Evolutionary conservation across 2,113 vertebrate genomes (phyloP), one percentile per base, ranked within the genome.

Genomic region (Phrynosoma blainvillii): DNA sequence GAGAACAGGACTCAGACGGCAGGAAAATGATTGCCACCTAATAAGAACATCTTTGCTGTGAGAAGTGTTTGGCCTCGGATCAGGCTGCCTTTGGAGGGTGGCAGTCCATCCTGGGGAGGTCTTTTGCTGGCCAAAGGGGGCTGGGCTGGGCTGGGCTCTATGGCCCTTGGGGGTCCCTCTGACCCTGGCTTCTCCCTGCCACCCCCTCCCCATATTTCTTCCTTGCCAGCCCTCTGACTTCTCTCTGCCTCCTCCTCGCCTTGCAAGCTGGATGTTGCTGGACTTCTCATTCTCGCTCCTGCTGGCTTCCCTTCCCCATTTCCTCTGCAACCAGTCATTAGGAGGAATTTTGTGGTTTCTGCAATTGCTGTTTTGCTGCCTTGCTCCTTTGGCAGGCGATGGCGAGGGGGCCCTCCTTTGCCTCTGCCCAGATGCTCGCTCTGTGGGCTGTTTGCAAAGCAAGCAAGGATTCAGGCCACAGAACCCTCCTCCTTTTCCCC

Each of bases 391-490:
- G 27, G 1, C 14, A 2, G 62, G 54, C 25, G 42, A 47, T 56
- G 65, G 87, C 23, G 23, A 27, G 66, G 66, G 27, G 66, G 25
- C 68, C 84, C 4, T 59, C 74, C 73, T 80, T 86, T 86, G 62
- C 62, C 59, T 84, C 21, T 70, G 91, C 92, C 7, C 52, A 2
- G 40, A 2, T 82, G 89, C 86, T 73, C 87, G 88, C 18, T 47
- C 42, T 47, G 6, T 47, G 3, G 80, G 40, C 65, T 82, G 40
- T 70, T 66, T 86, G 84, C 89, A 71, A 82, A 68, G 59, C 88
- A 87, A 84, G 54, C 89, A 70, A 70, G 83, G 59, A 71, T 84
- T 47, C 80, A 88, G 77, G 20, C 84, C 68, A 82, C 4, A 20
- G 0, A 25, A 59, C 83, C 52, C 79, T 62, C 59, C 59, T 62